Conservation (phyloP, 2,113 vertebrate species). For the Haliaeetus leucogaster region DNA sequence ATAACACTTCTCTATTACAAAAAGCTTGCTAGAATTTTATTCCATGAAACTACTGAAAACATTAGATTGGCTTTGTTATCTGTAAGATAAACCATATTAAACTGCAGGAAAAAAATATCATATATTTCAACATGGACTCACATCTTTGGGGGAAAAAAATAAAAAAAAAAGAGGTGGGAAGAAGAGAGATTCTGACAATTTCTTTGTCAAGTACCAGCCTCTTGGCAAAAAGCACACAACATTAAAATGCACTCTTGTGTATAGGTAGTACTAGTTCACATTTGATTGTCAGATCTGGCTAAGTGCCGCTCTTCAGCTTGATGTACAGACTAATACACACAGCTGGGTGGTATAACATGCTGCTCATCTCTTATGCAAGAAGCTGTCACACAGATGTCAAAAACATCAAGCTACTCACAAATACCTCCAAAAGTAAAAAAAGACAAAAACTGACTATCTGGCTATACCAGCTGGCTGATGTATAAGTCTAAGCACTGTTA, state of each 20-base stretch:
- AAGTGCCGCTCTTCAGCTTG: conserved; percentile 59
- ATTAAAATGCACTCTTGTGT: conserved; percentile 76
- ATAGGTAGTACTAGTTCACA: conserved; percentile 36
- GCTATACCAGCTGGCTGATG: conserved; percentile 67
- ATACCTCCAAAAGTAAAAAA: conserved; percentile 78
- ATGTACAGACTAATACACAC: conserved; percentile 74
- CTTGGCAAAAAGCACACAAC: conserved; percentile 75
- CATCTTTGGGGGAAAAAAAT: background rate
- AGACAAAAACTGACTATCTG: conserved; percentile 27
- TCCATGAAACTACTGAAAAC: background rate
- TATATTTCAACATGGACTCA: background rate
- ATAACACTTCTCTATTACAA: background rate
- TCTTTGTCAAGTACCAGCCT: conserved; percentile 77
- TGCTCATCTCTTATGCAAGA: conserved; percentile 74
- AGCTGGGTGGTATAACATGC: conserved; percentile 74
- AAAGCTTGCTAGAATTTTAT: background rate
- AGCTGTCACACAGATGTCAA: conserved; percentile 86
- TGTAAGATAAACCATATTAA: background rate
- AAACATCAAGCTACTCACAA: conserved; percentile 85
- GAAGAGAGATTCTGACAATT: conserved; percentile 56
- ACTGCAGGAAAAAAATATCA: background rate
- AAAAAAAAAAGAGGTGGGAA: background rate
- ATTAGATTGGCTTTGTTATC: background rate
- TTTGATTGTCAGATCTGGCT: conserved; percentile 70
- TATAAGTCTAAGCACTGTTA: background rate